Base-by-base conservation (phyloP, 2,888 invertebrate species). In the Latrodectus hesperus region DNA sequence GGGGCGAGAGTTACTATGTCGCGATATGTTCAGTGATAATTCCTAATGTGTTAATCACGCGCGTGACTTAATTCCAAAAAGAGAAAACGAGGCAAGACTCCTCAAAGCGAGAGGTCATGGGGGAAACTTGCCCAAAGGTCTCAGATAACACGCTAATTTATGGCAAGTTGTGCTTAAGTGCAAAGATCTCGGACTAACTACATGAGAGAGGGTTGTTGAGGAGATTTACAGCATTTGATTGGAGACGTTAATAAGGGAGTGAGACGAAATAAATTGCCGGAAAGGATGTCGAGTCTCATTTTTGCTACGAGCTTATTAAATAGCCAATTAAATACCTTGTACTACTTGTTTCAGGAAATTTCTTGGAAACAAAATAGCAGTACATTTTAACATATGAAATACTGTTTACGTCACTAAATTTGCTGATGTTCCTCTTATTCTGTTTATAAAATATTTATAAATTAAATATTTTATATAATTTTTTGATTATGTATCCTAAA, bases 41-140 rank as follows among this genome's bases (percentile, higher is more conserved):
- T 81, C 74, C 72, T 75, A 70, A 82, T 75, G 82, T 82, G 74
- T 75, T 82, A 82, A 82, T 82, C 82, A 75, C 70, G 82, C 82
- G 67, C 75, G 82, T 75, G 75, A 75, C 82, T 82, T 60, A 72
- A 73, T 65, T 81, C 52, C 16, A 26, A 38, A 67, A 64, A 22
- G 49, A 22, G n/a, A n/a, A 64, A 49, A 22, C 49, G 67, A 22
- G 22, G 52, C 53, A 53, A 16, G 10, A 12, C n/a, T 60, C 60
- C 12, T 60, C 60, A 16, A 0, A 16, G n/a, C n/a, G 12, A 14
- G 6, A 60, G 60, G 60, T 12, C n/a, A n/a, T 6, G 60, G 60
- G n/a, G 67, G 9, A 26, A 11, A 9, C 67, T 17, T 77, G 53
- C 65, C 68, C 77, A 12, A 22, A 49, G 75, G 52, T 17, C 51